A percentile compares a stretch with the other conserved stretches of the same genome.
Conservation (phyloP, 2,113 vertebrate species). For the Melanerpes formicivorus region DNA sequence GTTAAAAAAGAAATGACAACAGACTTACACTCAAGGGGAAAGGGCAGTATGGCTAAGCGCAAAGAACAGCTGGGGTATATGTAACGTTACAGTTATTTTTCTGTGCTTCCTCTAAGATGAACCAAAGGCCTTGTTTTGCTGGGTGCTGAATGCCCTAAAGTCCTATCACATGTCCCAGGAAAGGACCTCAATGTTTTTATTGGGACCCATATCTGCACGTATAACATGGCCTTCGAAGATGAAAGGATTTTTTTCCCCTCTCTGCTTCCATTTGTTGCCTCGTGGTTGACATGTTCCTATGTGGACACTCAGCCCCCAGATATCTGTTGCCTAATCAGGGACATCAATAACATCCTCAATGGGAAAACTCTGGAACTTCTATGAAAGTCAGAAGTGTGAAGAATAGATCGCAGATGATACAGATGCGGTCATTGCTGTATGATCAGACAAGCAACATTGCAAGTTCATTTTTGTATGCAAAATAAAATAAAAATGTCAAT, state of each 20-base stretch:
- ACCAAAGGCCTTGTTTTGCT: slow-evolving; percentile 30
- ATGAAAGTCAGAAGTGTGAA: slow-evolving; percentile 76
- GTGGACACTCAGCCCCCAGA: slow-evolving; percentile 57
- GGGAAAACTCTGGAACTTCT: slow-evolving; percentile 62
- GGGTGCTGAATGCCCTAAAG: slow-evolving; percentile 15
- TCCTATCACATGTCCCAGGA: slow-evolving; percentile 2
- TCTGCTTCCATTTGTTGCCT: slow-evolving; percentile 43
- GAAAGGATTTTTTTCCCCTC: slow-evolving; percentile 34
- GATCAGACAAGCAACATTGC: slow-evolving; percentile 71
- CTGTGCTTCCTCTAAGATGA: slow-evolving; percentile 2
- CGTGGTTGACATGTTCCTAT: slow-evolving; percentile 65
- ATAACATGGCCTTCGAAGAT: slow-evolving; percentile 57
- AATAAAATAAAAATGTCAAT: slow-evolving; percentile 83
- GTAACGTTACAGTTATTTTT: slow-evolving; percentile 11
- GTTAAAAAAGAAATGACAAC: slow-evolving; percentile 38
- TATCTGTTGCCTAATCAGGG: slow-evolving; percentile 73
- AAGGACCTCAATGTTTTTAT: slow-evolving; percentile 42
- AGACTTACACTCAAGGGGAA: slow-evolving; percentile 15
- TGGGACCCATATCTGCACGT: slow-evolving; percentile 32
- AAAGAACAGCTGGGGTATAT: slow-evolving; percentile 13
- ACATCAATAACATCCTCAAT: slow-evolving; percentile 65
- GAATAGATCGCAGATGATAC: slow-evolving; percentile 51
- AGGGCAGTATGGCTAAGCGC: slow-evolving; percentile 28
- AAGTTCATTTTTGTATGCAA: slow-evolving; percentile 76
- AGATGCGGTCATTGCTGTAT: slow-evolving; percentile 57